phyloP scores from a whole-genome alignment of 2,113 vertebrate species.

The Muscicapa adusta region DNA sequence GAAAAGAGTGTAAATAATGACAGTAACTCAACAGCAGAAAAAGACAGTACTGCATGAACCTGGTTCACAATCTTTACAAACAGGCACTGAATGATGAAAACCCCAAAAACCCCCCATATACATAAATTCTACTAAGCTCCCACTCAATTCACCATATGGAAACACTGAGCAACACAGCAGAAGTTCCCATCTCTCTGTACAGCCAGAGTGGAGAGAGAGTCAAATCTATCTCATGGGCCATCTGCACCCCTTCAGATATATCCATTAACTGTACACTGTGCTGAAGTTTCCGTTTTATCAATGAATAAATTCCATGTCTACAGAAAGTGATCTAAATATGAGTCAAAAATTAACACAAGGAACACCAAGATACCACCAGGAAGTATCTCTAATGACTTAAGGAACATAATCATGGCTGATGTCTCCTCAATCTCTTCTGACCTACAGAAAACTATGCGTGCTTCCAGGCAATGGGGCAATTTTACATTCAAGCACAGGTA shows the following conservation, averaged over 20 bases:
- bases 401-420: background rate
- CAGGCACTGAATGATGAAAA: background rate
- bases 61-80: background rate
- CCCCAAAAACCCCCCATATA: background rate
- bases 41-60: background rate
- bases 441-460: background rate
- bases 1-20: background rate
- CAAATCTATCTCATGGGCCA: background rate
- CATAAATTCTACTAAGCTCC: background rate
- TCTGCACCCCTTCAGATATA: background rate
- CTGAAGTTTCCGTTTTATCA: background rate
- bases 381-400: background rate
- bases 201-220: background rate
- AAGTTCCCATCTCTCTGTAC: background rate
- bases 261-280: background rate
- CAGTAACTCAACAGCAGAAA: background rate
- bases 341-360: background rate
- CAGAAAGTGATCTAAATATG: background rate
- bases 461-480: background rate
- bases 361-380: background rate
- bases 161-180: background rate
- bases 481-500: background rate
- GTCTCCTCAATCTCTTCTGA: background rate
- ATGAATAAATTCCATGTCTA: background rate
- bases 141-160: background rate